Evolutionary conservation across 2,113 vertebrate species (phyloP).

Genomic region (Tautogolabrus adspersus): DNA sequence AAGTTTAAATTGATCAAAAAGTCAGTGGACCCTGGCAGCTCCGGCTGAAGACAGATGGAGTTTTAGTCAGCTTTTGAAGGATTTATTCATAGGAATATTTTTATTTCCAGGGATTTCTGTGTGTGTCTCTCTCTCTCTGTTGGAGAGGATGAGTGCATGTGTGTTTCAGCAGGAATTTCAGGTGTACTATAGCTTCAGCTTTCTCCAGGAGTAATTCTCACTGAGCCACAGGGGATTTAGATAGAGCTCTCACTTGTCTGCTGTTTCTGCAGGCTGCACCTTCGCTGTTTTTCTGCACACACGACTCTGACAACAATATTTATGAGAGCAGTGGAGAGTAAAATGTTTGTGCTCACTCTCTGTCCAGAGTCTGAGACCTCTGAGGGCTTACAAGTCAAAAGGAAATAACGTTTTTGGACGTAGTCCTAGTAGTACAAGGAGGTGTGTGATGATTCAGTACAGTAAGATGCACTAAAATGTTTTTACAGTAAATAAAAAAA

Average conservation of each 20-base stretch:
- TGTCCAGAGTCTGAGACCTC: no score
- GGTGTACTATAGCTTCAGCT: neutral
- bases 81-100: neutral
- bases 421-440: neutral
- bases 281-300: slow-evolving; percentile 4
- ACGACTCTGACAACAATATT: neutral
- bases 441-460: neutral
- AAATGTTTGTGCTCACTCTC: neutral
- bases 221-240: slow-evolving; percentile 9
- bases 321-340: neutral
- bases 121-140: neutral
- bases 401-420: neutral
- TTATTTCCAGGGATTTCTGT: slow-evolving; percentile 28
- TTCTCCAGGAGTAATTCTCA: slow-evolving; percentile 7
- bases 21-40: slow-evolving; percentile 10
- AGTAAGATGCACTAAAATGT: no score
- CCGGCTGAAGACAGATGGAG: neutral
- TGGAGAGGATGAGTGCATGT: neutral
- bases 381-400: neutral
- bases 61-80: slow-evolving; percentile 2
- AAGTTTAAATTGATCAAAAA: slow-evolving; percentile 27
- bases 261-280: slow-evolving; percentile 2
- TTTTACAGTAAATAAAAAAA: no score
- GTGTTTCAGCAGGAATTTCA: slow-evolving; percentile 8
- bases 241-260: neutral